Conservation (phyloP, 1,140 invertebrate genomes). For the Muscidifurax raptorellus region DNA sequence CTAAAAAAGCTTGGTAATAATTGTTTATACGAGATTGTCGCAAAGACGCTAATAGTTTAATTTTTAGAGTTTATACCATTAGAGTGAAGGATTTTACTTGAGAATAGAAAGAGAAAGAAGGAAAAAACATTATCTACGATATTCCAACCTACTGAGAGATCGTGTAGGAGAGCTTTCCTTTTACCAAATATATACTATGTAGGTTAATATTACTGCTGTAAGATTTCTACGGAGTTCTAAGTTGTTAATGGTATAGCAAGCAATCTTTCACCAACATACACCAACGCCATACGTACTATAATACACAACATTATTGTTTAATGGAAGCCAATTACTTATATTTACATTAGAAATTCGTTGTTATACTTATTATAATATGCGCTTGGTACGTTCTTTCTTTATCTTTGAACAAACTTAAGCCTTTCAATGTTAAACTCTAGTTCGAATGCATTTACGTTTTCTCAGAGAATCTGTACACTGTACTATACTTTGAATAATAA, state of each 20-base stretch:
- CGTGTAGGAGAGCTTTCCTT: constrained; percentile 9
- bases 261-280: constrained; percentile 72
- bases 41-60: not conserved
- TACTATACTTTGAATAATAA: not conserved
- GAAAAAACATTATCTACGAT: constrained; percentile 13
- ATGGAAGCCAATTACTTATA: constrained; percentile 62
- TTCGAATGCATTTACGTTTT: not conserved
- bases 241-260: constrained; percentile 66
- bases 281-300: constrained; percentile 69
- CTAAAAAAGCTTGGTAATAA: constrained; percentile 19
- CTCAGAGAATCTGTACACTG: not conserved
- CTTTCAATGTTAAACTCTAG: not conserved
- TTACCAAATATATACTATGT: constrained; percentile 36
- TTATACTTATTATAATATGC: constrained; percentile 42
- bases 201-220: constrained; percentile 51
- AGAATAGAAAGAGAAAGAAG: constrained; percentile 2
- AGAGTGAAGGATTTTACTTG: not conserved
- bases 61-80: not conserved
- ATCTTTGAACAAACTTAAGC: constrained; percentile 16
- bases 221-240: constrained; percentile 47
- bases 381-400: constrained; percentile 38
- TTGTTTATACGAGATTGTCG: constrained; percentile 2
- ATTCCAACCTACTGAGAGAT: constrained; percentile 26
- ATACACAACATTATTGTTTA: constrained; percentile 75
- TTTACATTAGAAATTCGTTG: constrained; percentile 58